A percentile compares a stretch with the other conserved stretches of the same genome.
These are phyloP conservation scores for Pseudopodoces humilis DNA, from an alignment of 2,113 vertebrate species.

Conservation along the genomic window DNA sequence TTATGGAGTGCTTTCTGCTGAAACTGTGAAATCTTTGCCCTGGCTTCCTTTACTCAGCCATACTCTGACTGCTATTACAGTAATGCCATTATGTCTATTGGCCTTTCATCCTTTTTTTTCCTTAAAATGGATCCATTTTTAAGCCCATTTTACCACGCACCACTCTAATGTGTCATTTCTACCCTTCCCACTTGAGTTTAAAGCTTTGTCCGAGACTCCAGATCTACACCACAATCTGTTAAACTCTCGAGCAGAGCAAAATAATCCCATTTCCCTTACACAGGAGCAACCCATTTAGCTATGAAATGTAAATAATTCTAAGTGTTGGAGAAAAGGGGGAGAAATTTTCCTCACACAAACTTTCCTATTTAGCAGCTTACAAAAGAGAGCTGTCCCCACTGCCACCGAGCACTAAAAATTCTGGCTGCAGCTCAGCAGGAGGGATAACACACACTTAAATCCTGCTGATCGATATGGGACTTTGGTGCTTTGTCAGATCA, in stretches of 20 bases:
- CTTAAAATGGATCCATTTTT: neutral
- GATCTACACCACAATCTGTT: neutral
- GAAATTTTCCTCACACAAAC: neutral
- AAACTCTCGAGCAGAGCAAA: neutral
- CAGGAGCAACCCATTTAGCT: neutral
- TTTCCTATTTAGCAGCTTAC: neutral
- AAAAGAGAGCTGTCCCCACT: neutral
- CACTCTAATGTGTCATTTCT: neutral
- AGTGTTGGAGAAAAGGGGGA: neutral
- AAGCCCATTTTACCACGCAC: neutral
- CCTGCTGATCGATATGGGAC: neutral
- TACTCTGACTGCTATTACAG: neutral
- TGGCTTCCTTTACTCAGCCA: neutral
- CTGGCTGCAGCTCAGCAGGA: neutral
- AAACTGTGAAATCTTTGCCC: neutral
- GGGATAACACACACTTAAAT: neutral
- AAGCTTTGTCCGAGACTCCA: conserved; percentile 5
- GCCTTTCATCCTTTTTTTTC: neutral
- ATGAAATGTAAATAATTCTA: conserved; percentile 21
- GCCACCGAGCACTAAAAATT: neutral
- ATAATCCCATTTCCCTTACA: conserved; percentile 7
- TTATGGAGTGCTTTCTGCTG: neutral
- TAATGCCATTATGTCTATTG: neutral
- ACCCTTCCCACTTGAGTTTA: neutral
- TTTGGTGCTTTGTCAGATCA: neutral